Conservation (phyloP, 1,140 invertebrate species). For the Colletes latitarsis region DNA sequence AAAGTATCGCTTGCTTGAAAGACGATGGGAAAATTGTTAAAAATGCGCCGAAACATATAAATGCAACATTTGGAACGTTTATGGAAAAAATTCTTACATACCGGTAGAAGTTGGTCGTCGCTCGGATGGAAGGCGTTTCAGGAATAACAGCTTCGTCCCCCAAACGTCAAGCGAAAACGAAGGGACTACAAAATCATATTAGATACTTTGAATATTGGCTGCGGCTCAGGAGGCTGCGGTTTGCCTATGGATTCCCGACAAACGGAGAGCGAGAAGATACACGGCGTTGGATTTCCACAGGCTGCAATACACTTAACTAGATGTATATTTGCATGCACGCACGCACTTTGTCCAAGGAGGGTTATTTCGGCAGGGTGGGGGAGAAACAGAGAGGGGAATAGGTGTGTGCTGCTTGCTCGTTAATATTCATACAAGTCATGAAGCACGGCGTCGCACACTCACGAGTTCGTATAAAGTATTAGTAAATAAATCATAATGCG, state of each 20-base stretch:
- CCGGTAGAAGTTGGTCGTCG: background rate
- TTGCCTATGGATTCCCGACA: conserved; percentile 27
- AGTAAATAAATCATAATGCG: conserved; percentile 75
- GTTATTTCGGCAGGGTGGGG: conserved; percentile 37
- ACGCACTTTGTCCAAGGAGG: conserved; percentile 62
- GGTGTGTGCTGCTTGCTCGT: conserved; percentile 63
- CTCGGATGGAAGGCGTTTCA: conserved; percentile 25
- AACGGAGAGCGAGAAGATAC: conserved; percentile 38
- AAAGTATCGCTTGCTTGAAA: too few relatives aligned
- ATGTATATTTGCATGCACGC: conserved; percentile 62
- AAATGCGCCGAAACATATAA: too few relatives aligned
- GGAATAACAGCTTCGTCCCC: conserved; percentile 45
- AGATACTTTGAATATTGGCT: conserved; percentile 74
- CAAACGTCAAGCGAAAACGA: background rate
- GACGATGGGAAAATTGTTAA: too few relatives aligned
- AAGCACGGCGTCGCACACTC: conserved; percentile 64
- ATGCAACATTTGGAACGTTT: too few relatives aligned
- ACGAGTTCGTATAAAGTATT: conserved; percentile 68
- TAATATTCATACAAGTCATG: conserved; percentile 76
- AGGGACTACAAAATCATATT: conserved; percentile 70
- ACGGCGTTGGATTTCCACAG: conserved; percentile 52
- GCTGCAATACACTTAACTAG: conserved; percentile 67
- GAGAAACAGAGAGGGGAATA: conserved; percentile 12
- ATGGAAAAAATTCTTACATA: too few relatives aligned
- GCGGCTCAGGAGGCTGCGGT: conserved; percentile 56